Percentiles rank a stretch among this genome's conserved stretches.
These are phyloP conservation scores for Oligia fasciuncula DNA, from an alignment of 2,888 invertebrate genomes.

Conservation along the genomic window DNA sequence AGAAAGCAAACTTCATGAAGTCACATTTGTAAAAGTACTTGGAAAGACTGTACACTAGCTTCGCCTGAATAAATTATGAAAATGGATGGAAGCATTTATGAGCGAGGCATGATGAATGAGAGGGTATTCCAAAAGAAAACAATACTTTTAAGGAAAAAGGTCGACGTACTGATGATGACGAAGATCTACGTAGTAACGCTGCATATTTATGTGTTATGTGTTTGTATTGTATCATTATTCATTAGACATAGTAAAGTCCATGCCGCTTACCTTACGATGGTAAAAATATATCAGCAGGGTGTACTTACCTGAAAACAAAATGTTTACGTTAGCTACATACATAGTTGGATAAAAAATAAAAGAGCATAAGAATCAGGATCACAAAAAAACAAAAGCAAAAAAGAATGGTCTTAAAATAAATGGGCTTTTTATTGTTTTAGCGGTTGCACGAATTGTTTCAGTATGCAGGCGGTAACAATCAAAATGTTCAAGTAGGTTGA, in stretches of 20 bases:
- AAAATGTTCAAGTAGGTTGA: conserved; percentile 81
- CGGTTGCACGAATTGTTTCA: conserved; percentile 75
- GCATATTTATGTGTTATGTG: neutral
- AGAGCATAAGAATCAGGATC: conserved; percentile 33
- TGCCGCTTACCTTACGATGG: conserved; percentile 24
- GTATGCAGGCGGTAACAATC: conserved; percentile 81
- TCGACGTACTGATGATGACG: conserved; percentile 55
- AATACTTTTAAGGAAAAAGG: conserved; percentile 57
- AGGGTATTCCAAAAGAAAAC: conserved; percentile 44
- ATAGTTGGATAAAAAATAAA: conserved; percentile 48
- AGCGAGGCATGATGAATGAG: conserved; percentile 53
- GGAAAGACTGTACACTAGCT: conserved; percentile 57
- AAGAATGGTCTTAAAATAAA: conserved; percentile 51
- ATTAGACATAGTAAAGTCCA: neutral
- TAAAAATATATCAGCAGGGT: conserved; percentile 42
- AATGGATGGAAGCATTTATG: conserved; percentile 60
- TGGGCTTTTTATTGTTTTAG: conserved; percentile 77
- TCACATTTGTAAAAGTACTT: conserved; percentile 46
- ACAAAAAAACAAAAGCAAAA: conserved; percentile 43
- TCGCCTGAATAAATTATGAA: conserved; percentile 61
- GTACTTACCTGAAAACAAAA: conserved; percentile 84
- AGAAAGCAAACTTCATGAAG: conserved; percentile 53
- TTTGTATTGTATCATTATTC: conserved; percentile 12
- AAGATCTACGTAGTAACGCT: conserved; percentile 26
- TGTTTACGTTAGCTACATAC: conserved; percentile 52